Conservation (phyloP, 2,888 invertebrate genomes). For the Phania funesta region DNA sequence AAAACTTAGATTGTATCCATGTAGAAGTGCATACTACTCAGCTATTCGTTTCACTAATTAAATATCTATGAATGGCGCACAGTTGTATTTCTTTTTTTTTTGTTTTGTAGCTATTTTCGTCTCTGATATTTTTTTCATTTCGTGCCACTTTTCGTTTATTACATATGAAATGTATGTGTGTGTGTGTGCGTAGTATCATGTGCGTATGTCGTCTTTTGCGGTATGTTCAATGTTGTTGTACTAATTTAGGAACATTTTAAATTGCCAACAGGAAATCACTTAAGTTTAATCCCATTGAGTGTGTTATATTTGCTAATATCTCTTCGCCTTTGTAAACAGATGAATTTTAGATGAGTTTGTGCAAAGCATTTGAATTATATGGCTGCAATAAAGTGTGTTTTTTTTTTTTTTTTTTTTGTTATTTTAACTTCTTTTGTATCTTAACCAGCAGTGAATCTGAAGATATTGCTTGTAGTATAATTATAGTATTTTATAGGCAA, state of each 20-base stretch:
- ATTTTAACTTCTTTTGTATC: neutral
- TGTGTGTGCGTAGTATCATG: neutral
- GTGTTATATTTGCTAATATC: slow-evolving; percentile 56
- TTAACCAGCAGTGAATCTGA: neutral
- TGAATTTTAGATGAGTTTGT: neutral
- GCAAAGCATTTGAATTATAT: slow-evolving; percentile 3
- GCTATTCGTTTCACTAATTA: slow-evolving; percentile 64
- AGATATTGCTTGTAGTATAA: slow-evolving; percentile 20
- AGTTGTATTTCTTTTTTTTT: slow-evolving; percentile 33
- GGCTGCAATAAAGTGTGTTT: slow-evolving; percentile 21
- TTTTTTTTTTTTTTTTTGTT: neutral
- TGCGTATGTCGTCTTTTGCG: slow-evolving; percentile 41
- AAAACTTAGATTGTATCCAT: slow-evolving; percentile 37
- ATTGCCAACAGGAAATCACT: slow-evolving; percentile 68
- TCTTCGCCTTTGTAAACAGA: neutral
- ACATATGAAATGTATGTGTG: neutral
- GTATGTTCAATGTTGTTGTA: slow-evolving; percentile 62
- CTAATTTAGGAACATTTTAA: slow-evolving; percentile 67
- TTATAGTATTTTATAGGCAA: slow-evolving; percentile 46
- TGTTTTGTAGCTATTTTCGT: slow-evolving; percentile 48
- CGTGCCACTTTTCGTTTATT: slow-evolving; percentile 22
- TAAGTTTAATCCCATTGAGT: slow-evolving; percentile 68
- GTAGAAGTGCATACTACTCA: slow-evolving; percentile 36
- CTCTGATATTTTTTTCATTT: slow-evolving; percentile 31
- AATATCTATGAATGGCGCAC: slow-evolving; percentile 66